These are phyloP conservation scores for Oreochromis aureus DNA, from an alignment of 2,113 vertebrate species.

Conservation along the genomic window DNA sequence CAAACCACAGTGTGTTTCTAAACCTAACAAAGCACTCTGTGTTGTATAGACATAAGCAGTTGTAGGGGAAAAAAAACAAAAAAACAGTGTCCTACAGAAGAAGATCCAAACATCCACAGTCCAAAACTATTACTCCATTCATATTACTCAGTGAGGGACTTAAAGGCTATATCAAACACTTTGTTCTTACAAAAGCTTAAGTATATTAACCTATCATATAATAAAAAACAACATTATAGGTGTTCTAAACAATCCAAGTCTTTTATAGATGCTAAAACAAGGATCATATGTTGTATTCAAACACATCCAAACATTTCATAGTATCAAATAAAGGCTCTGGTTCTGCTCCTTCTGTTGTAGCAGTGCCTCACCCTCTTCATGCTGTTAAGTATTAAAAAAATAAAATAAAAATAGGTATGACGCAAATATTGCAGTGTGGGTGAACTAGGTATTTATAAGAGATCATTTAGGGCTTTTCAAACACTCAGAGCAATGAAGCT, in stretches of 20 bases:
- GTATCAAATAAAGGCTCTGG: not conserved
- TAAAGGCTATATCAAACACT: not conserved
- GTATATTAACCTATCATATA: not conserved
- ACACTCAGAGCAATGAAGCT: not conserved
- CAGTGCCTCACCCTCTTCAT: not conserved
- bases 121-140: not conserved
- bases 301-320: not conserved
- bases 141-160: not conserved
- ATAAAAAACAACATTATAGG: not conserved
- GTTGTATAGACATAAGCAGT: not conserved
- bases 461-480: not conserved
- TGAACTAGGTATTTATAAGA: not conserved
- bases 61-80: rapidly evolving
- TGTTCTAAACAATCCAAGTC: not conserved
- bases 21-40: not conserved
- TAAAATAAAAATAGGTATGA: not conserved
- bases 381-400: not conserved
- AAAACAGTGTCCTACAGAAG: not conserved
- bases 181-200: not conserved
- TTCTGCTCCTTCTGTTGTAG: not conserved
- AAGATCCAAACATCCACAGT: not conserved
- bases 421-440: not conserved
- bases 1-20: not conserved
- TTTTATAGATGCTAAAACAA: not conserved
- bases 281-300: not conserved